A percentile compares a stretch with the other conserved stretches of the same genome.
Evolutionary conservation across 2,888 invertebrate genomes (phyloP).

Genomic region (Ochropleura leucogaster): DNA sequence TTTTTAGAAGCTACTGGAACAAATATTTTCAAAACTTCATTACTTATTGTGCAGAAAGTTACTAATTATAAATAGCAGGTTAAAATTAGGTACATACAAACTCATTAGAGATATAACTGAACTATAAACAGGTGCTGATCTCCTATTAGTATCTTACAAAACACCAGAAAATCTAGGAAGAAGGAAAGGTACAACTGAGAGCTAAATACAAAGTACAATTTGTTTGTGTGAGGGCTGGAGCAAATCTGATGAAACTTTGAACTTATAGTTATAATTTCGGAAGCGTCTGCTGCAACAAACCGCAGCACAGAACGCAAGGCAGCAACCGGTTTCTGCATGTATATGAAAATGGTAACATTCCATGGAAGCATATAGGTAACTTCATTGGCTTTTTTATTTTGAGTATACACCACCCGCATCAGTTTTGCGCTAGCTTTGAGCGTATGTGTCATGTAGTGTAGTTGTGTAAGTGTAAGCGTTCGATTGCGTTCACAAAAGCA

Average conservation of each 20-base stretch:
- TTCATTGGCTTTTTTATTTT: too few relatives aligned
- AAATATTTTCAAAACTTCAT: neutral
- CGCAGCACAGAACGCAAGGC: too few relatives aligned
- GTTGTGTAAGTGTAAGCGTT: constrained; percentile 36
- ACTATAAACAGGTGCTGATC: constrained; percentile 34
- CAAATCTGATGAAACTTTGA: constrained; percentile 17
- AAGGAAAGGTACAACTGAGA: constrained; percentile 32
- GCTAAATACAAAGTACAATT: constrained; percentile 31
- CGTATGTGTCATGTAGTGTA: constrained; percentile 14
- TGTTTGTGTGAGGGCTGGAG: constrained; percentile 12
- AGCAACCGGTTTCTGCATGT: too few relatives aligned
- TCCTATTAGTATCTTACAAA: constrained; percentile 15
- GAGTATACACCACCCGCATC: neutral
- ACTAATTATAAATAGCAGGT: constrained; percentile 24
- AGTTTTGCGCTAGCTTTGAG: constrained; percentile 29
- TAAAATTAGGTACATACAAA: constrained; percentile 30
- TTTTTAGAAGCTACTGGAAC: constrained; percentile 21
- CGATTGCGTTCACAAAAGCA: constrained; percentile 58
- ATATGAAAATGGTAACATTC: too few relatives aligned
- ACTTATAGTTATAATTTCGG: too few relatives aligned
- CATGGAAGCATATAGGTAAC: too few relatives aligned
- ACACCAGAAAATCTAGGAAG: constrained; percentile 40
- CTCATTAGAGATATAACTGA: constrained; percentile 31
- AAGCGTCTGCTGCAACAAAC: too few relatives aligned
- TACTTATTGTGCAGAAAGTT: constrained; percentile 21